These are phyloP conservation scores for Apodemia zela DNA, from an alignment of 2,888 invertebrate species.

Conservation along the genomic window DNA sequence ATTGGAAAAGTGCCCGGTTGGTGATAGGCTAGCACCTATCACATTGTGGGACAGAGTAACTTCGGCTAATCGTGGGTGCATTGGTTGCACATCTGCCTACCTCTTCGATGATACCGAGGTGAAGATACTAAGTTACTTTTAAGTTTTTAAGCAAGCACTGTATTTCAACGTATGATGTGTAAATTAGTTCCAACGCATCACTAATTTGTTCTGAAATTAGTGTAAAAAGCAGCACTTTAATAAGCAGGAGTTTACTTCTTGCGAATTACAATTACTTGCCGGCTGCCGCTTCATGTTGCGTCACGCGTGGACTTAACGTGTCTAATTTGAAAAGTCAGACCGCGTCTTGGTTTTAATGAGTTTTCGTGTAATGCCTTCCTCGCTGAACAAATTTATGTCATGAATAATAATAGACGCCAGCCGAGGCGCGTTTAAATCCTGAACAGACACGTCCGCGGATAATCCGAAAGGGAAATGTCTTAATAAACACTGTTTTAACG, in stretches of 20 bases:
- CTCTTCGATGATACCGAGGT: no score
- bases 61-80: no score
- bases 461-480: conserved; percentile 63
- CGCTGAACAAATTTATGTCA: conserved; percentile 75
- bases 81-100: no score
- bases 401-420: conserved; percentile 75
- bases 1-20: no score
- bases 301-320: conserved; percentile 78
- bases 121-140: no score
- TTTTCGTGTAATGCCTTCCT: conserved; percentile 76
- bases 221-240: conserved; percentile 64
- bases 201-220: conserved; percentile 54
- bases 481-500: conserved; percentile 64
- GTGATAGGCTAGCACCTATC: no score
- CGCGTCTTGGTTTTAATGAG: conserved; percentile 78
- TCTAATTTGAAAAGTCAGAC: conserved; percentile 77
- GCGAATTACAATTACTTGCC: conserved; percentile 64
- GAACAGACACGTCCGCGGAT: conserved; percentile 64
- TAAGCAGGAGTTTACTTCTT: conserved; percentile 63
- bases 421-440: conserved; percentile 70
- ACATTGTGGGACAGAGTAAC: no score
- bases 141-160: no score
- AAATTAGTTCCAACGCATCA: neutral
- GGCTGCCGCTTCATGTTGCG: conserved; percentile 32
- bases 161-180: neutral